phyloP scores from a whole-genome alignment of 2,888 invertebrate genomes.

The Eupsilia transversa region DNA sequence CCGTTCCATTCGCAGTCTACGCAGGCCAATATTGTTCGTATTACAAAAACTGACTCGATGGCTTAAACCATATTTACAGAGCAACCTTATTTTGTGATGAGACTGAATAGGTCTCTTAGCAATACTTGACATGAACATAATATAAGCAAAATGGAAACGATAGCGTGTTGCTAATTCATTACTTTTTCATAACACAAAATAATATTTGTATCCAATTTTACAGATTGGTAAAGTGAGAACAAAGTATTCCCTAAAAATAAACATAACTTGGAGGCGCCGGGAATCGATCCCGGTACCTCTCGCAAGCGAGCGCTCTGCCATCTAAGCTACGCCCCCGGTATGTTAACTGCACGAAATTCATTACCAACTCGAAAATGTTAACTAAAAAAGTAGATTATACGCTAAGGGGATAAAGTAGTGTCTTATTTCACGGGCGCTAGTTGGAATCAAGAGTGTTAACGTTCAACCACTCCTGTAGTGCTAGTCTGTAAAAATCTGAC shows the following conservation, averaged over 20 bases:
- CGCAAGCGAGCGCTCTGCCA: conserved; percentile 91
- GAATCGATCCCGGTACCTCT: conserved; percentile 91
- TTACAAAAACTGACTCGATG: background rate
- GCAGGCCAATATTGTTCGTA: background rate
- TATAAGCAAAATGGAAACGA: no score
- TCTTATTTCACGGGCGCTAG: background rate
- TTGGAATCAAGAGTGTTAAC: background rate
- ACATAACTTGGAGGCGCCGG: conserved; percentile 88
- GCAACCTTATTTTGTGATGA: background rate
- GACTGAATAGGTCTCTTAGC: background rate
- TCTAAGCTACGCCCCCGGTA: conserved; percentile 90
- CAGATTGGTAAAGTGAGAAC: background rate
- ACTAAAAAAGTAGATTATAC: background rate
- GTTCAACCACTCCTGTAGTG: no score
- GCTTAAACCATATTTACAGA: background rate
- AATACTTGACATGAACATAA: background rate
- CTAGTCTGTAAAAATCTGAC: no score
- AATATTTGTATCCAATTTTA: no score
- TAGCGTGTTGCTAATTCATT: background rate
- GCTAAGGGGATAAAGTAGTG: background rate
- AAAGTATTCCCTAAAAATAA: conserved; percentile 28
- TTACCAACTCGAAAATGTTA: conserved; percentile 2
- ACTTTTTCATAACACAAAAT: background rate
- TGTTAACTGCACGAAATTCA: background rate
- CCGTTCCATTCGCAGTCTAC: no score